Conservation (phyloP, 2,797 vertebrate species). For the Selene dorsalis region DNA sequence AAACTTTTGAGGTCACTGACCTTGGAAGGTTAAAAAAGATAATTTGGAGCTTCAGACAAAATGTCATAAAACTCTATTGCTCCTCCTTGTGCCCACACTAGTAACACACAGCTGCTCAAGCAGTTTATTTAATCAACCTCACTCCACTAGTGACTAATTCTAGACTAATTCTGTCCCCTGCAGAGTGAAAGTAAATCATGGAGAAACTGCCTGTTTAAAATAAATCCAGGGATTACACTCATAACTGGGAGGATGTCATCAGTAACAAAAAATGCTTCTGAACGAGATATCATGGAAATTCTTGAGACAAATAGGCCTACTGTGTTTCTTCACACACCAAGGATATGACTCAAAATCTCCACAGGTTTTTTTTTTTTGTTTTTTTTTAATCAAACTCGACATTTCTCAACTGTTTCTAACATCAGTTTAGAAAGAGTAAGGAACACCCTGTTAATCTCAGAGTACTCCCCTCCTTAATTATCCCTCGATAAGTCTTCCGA, state of each 20-base stretch:
- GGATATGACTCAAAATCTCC: not conserved
- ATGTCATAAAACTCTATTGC: not conserved
- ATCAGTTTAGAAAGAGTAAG: not conserved
- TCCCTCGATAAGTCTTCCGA: not conserved
- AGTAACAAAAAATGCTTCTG: not conserved
- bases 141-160: not conserved
- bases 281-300: not conserved
- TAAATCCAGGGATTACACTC: not conserved
- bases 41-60: not conserved
- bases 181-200: not conserved
- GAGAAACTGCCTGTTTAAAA: slow-evolving; percentile 4
- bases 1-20: not conserved
- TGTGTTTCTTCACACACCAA: not conserved
- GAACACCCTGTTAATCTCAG: not conserved
- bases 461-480: not conserved
- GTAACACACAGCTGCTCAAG: not conserved
- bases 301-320: not conserved
- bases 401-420: no score
- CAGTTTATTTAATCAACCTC: no score
- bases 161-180: not conserved
- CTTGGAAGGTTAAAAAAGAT: not conserved
- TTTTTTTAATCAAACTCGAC: no score
- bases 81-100: not conserved
- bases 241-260: not conserved
- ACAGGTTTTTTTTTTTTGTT: no score